Conservation (phyloP, 2,113 vertebrate species). For the Microtus pennsylvanicus region DNA sequence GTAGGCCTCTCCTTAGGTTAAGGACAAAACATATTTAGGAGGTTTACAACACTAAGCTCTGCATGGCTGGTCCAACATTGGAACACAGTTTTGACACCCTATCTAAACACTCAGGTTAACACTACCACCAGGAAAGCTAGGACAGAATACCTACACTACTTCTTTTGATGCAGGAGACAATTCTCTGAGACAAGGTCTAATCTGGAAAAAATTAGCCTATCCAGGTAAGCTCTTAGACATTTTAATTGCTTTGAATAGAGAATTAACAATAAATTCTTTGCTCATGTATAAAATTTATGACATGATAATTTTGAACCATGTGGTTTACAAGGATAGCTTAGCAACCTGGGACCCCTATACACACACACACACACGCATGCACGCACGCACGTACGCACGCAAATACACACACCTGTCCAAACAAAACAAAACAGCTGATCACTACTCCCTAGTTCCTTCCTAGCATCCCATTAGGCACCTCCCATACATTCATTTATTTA, state of each 20-base stretch:
- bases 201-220: background rate
- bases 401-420: background rate
- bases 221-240: background rate
- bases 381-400: background rate
- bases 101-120: background rate
- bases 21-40: background rate
- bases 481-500: background rate
- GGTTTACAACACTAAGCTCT: background rate
- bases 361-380: too few relatives aligned
- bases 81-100: background rate
- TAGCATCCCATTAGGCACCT: background rate
- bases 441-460: background rate
- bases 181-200: background rate
- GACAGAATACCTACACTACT: background rate
- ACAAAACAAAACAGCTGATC: background rate
- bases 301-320: background rate
- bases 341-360: background rate
- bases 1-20: background rate
- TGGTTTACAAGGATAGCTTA: background rate
- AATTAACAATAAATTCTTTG: background rate
- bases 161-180: background rate
- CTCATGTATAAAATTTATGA: background rate
- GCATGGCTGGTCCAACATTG: background rate
- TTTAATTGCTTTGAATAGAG: background rate
- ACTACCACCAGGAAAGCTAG: background rate